Evolutionary conservation across 2,113 vertebrate genomes (phyloP), one percentile per base, ranked within the genome.

Genomic region (Sakesphorus luctuosus): DNA sequence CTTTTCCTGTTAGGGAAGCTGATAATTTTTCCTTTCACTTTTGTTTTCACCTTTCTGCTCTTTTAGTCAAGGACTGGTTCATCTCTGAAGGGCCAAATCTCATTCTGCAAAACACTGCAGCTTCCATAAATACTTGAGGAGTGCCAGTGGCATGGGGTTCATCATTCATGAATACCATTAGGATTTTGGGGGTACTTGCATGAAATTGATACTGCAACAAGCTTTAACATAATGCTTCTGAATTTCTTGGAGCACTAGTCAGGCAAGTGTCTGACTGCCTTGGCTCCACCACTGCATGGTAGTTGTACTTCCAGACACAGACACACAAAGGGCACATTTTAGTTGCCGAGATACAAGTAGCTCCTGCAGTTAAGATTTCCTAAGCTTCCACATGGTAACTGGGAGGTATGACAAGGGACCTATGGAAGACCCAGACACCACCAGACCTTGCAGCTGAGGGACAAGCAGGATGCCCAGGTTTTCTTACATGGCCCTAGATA

Each of bases 201-300:
- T 18, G 21, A 69, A 68, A 36, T 35, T 19, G 18, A 23, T 53
- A 38, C 49, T 38, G 23, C 26, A 68, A 26, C 18, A 62, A 83
- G 7, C 10, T 55, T 69, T 40, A 40, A 5, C 1, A 1, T 1
- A 2, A 28, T 3, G 3, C 20, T 18, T 47, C 24, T 47, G 50
- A 52, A 16, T 74, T 83, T 86, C 28, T 63, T 40, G 40, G 31
- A 33, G n/a, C 55, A 18, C 26, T 90, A 25, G 2, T 26, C 3
- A 3, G 50, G 15, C 15, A 3, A 1, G 20, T 58, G 49, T 33
- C 33, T 76, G 47, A 49, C 40, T 76, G 53, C 28, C 43, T 35
- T 8, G 31, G 59, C 17, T 72, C 61, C 61, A 10, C 18, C 23
- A 12, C 33, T 58, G n/a, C 2, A 0, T 21, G 50, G 29, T 20